Conservation (phyloP, 2,888 invertebrate genomes). For the Linnaemya tessellans region DNA sequence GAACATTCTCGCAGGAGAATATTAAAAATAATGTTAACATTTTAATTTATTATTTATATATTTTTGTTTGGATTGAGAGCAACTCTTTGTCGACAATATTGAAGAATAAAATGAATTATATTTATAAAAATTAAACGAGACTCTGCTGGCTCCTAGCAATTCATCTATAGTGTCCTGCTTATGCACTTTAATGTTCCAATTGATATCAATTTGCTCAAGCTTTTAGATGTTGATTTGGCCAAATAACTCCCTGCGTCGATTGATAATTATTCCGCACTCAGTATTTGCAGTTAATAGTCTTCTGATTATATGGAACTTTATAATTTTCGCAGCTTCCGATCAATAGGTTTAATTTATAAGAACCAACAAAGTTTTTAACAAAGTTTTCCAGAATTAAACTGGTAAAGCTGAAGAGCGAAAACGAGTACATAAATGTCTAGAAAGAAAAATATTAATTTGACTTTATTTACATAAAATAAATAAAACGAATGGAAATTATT, state of each 20-base stretch:
- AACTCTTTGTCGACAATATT: conserved; percentile 56
- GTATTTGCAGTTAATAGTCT: conserved; percentile 41
- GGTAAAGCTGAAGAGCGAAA: too few relatives aligned
- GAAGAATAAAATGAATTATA: conserved; percentile 59
- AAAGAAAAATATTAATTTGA: too few relatives aligned
- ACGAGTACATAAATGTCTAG: too few relatives aligned
- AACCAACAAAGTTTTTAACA: too few relatives aligned
- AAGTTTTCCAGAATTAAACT: too few relatives aligned
- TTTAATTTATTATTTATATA: conserved; percentile 51
- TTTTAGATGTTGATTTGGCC: not conserved
- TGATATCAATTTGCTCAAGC: not conserved
- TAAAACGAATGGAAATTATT: too few relatives aligned
- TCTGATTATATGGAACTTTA: conserved; percentile 40
- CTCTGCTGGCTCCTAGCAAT: not conserved
- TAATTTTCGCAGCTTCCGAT: too few relatives aligned
- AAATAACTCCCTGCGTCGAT: conserved; percentile 44
- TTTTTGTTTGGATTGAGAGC: conserved; percentile 19
- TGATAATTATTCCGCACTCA: not conserved
- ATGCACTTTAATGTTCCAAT: not conserved
- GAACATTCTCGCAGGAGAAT: conserved; percentile 62
- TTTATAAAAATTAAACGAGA: conserved; percentile 44
- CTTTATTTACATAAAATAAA: too few relatives aligned
- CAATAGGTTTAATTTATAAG: too few relatives aligned
- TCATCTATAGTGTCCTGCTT: not conserved
- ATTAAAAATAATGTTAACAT: conserved; percentile 63